Percentiles rank a stretch among this genome's conserved stretches.
Evolutionary conservation across 2,888 invertebrate genomes (phyloP).

Genomic region (Himalopsyche tibetana): DNA sequence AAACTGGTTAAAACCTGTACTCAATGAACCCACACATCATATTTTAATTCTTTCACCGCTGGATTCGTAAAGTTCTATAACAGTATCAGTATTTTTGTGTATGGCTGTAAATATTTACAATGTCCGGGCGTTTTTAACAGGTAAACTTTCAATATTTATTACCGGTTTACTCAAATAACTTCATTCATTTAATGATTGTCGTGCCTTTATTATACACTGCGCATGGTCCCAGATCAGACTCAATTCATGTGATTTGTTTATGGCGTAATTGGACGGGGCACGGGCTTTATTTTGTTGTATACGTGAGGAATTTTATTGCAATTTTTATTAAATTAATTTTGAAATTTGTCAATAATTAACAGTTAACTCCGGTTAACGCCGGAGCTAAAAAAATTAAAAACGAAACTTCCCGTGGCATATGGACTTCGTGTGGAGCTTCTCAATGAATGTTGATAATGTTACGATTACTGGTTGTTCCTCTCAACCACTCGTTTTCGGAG

Average conservation of each 20-base stretch:
- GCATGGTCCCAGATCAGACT: not conserved
- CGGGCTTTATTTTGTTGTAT: not conserved
- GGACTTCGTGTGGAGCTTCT: too few relatives aligned
- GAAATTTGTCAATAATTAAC: not conserved
- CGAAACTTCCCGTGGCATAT: too few relatives aligned
- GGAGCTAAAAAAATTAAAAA: too few relatives aligned
- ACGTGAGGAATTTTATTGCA: not conserved
- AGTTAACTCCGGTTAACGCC: too few relatives aligned
- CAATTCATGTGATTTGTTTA: not conserved
- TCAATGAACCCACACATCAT: not conserved
- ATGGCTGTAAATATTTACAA: not conserved
- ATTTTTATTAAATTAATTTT: not conserved
- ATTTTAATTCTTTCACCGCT: not conserved
- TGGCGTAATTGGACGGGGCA: not conserved
- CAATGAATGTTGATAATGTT: too few relatives aligned
- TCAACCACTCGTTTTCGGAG: too few relatives aligned
- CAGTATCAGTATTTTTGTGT: not conserved
- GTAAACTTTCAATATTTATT: constrained; percentile 3
- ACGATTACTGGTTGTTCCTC: too few relatives aligned
- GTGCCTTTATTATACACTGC: not conserved
- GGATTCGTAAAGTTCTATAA: not conserved
- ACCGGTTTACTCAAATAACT: constrained; percentile 29
- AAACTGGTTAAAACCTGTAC: not conserved
- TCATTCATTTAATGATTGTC: constrained; percentile 26
- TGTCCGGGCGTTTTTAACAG: not conserved